Evolutionary conservation across 2,113 vertebrate genomes (phyloP).

Genomic region (Butorides virescens): DNA sequence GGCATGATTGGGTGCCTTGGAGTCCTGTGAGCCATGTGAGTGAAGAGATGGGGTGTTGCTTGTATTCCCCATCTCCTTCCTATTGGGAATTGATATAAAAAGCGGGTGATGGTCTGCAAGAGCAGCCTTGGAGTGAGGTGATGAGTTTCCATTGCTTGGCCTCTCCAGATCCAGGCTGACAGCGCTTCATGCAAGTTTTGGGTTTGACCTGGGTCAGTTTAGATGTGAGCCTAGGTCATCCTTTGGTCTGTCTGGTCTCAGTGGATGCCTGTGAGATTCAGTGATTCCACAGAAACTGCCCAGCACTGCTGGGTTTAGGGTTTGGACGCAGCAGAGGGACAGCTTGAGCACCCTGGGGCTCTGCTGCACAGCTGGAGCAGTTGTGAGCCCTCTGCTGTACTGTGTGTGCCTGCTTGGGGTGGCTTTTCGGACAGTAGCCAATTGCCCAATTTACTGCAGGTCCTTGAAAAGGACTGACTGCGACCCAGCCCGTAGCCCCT

Average conservation of each 20-base stretch:
- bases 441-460: not conserved
- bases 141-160: not conserved
- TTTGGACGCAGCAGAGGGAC: not conserved
- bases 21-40: not conserved
- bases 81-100: accelerated
- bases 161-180: not conserved
- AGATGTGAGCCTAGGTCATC: not conserved
- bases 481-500: not conserved
- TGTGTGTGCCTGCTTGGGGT: not conserved
- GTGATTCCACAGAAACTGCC: not conserved
- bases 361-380: not conserved
- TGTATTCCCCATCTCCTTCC: not conserved
- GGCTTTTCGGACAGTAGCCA: not conserved
- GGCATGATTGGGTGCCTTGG: not conserved
- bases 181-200: not conserved
- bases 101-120: not conserved
- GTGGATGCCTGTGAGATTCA: not conserved
- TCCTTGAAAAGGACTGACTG: not conserved
- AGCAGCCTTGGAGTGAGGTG: not conserved
- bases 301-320: no score
- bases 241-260: not conserved
- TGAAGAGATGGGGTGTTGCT: not conserved
- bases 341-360: accelerated
- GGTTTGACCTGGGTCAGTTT: not conserved
- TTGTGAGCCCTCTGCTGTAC: not conserved